phyloP scores from a whole-genome alignment of 2,113 vertebrate species.

The Sterna hirundo region DNA sequence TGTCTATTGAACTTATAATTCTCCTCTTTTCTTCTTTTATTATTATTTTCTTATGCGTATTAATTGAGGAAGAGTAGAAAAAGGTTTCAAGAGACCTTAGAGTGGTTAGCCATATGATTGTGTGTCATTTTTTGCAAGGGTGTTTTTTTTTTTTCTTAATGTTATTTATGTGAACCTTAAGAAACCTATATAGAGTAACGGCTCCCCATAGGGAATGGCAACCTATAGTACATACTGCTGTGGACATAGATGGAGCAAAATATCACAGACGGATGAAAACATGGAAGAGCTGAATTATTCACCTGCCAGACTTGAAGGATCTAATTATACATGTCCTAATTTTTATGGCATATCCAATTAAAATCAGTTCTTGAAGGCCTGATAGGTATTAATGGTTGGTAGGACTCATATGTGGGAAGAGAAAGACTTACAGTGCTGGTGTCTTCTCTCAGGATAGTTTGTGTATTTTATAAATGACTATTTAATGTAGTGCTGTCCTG shows the following conservation, averaged over 20 bases:
- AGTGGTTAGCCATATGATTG: not conserved
- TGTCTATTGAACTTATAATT: accelerated
- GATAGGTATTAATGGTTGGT: not conserved
- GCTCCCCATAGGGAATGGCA: not conserved
- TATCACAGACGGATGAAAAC: not conserved
- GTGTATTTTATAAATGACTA: not conserved
- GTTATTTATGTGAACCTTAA: not conserved
- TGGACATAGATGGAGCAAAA: not conserved
- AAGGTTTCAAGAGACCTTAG: not conserved
- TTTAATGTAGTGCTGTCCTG: not conserved
- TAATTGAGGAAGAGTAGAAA: not conserved
- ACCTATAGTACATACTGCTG: not conserved
- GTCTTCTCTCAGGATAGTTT: not conserved
- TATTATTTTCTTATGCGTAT: not conserved
- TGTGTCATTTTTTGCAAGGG: not conserved
- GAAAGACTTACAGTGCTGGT: not conserved
- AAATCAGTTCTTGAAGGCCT: not conserved
- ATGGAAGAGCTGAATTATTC: not conserved
- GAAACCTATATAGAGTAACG: not conserved
- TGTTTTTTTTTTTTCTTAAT: not conserved
- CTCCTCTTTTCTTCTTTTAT: not conserved
- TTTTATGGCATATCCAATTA: not conserved
- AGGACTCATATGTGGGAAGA: not conserved
- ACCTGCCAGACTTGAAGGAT: not conserved
- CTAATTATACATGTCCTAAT: not conserved